Percentiles rank a stretch among this genome's conserved stretches.
These are phyloP conservation scores for Hippocampus guttulatus DNA, from an alignment of 2,113 vertebrate genomes.

Conservation along the genomic window DNA sequence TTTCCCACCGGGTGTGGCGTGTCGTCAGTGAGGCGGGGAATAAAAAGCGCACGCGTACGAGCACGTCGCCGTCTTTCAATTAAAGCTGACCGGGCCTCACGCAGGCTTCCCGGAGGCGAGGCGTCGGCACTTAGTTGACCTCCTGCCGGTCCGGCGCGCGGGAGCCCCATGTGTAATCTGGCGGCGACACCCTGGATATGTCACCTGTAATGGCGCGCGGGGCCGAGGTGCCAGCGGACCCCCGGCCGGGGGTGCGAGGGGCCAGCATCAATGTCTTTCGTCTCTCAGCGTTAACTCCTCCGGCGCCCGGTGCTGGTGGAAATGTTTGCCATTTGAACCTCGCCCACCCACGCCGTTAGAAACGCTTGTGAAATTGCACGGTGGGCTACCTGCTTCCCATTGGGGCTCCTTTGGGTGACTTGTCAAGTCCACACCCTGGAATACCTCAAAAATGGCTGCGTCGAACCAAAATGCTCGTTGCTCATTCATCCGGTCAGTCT, in stretches of 20 bases:
- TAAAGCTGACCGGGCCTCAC: slow-evolving; percentile 46
- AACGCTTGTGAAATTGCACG: no score
- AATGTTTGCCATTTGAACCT: no score
- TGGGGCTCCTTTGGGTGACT: no score
- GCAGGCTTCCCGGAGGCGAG: slow-evolving; percentile 27
- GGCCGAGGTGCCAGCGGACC: slow-evolving; percentile 22
- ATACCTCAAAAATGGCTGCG: no score
- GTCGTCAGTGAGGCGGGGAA: not conserved
- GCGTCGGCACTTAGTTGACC: slow-evolving; percentile 18
- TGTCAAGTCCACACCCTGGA: no score
- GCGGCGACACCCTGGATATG: slow-evolving; percentile 52
- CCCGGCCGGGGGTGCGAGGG: slow-evolving; percentile 46
- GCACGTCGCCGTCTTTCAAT: slow-evolving; percentile 45
- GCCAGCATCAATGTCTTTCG: slow-evolving; percentile 5
- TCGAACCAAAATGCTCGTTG: no score
- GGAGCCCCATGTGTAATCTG: slow-evolving; percentile 55
- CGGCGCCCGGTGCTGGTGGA: not conserved
- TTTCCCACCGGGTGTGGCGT: no score
- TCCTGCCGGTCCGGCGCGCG: slow-evolving; percentile 27
- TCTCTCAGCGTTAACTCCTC: not conserved
- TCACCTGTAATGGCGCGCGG: slow-evolving; percentile 58
- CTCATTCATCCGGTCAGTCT: no score
- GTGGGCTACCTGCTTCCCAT: not conserved
- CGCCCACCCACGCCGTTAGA: no score
- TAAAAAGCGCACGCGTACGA: not conserved